Percentiles rank a stretch among this genome's conserved stretches.
Conservation (phyloP, 53 echinoderm and acorn worm genomes). For the Pentamera pediparva region DNA sequence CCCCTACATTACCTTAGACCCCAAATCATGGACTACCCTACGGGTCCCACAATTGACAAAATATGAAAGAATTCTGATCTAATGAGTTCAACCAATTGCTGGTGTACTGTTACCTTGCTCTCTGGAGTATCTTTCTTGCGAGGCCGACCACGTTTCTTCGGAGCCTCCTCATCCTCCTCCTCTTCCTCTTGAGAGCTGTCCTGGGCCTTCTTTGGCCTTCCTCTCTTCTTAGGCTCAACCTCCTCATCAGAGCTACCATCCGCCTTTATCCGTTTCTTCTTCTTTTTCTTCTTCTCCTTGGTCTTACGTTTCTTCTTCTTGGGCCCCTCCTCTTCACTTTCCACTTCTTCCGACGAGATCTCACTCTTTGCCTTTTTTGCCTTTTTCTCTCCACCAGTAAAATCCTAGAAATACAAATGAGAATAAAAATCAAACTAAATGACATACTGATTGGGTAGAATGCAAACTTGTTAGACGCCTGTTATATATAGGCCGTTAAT, state of each 20-base stretch:
- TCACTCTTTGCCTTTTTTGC: constrained; percentile 1
- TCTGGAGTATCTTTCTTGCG: neutral
- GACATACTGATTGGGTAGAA: neutral
- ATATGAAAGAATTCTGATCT: too few species aligned
- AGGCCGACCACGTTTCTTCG: neutral
- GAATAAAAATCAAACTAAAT: neutral
- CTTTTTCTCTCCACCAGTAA: constrained; percentile 38
- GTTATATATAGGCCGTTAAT: too few species aligned
- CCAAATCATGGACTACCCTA: too few species aligned
- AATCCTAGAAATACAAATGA: constrained; percentile 29
- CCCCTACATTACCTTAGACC: too few species aligned
- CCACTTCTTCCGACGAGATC: neutral
- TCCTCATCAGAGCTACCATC: constrained; percentile 21
- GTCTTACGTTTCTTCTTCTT: constrained; percentile 13
- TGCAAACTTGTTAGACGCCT: too few species aligned
- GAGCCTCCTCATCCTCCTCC: constrained; percentile 12
- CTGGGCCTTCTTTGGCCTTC: neutral
- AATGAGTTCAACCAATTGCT: too few species aligned
- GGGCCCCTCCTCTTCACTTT: constrained; percentile 28
- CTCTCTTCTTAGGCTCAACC: constrained; percentile 21
- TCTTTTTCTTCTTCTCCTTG: constrained; percentile 17
- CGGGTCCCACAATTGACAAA: too few species aligned
- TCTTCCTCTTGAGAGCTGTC: constrained; percentile 25
- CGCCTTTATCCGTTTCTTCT: neutral
- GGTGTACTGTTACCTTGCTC: neutral